These are phyloP conservation scores for Synanthedon tipuliformis DNA, from an alignment of 2,888 invertebrate species.

Conservation along the genomic window DNA sequence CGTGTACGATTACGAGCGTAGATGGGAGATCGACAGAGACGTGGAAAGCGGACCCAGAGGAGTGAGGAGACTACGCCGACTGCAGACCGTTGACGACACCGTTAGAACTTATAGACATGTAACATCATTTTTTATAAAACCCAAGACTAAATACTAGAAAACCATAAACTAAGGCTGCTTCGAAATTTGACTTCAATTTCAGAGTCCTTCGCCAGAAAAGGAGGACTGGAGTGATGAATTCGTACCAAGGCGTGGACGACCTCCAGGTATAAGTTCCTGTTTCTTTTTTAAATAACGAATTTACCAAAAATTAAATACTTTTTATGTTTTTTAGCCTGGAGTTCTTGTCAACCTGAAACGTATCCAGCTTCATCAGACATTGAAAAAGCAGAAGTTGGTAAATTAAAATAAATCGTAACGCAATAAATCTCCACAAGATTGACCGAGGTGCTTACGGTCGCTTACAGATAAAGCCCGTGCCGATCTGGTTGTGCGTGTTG, in stretches of 20 bases:
- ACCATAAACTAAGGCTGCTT: background rate
- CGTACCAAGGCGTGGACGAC: slow-evolving; percentile 27
- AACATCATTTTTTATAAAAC: slow-evolving; percentile 3
- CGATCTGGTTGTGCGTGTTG: slow-evolving; percentile 90
- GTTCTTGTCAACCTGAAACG: slow-evolving; percentile 45
- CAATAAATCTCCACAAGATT: too few species aligned
- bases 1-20: slow-evolving; percentile 34
- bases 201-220: slow-evolving; percentile 51
- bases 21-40: slow-evolving; percentile 23
- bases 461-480: slow-evolving; percentile 76
- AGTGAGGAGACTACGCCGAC: slow-evolving; percentile 28
- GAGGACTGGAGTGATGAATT: slow-evolving; percentile 59
- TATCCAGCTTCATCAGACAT: slow-evolving; percentile 32
- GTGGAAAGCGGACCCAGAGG: slow-evolving; percentile 15
- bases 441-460: too few species aligned
- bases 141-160: background rate
- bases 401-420: background rate
- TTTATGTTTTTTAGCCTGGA: slow-evolving; percentile 32
- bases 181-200: slow-evolving; percentile 1
- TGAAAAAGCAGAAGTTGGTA: slow-evolving; percentile 37
- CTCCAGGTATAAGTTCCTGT: slow-evolving; percentile 23
- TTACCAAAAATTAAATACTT: background rate
- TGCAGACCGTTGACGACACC: slow-evolving; percentile 45
- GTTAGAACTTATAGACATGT: slow-evolving; percentile 23
- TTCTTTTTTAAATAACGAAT: background rate